Percentiles rank a stretch among this genome's conserved stretches.
Conservation (phyloP, 2,888 invertebrate genomes). For the Ornithoptera priamus region DNA sequence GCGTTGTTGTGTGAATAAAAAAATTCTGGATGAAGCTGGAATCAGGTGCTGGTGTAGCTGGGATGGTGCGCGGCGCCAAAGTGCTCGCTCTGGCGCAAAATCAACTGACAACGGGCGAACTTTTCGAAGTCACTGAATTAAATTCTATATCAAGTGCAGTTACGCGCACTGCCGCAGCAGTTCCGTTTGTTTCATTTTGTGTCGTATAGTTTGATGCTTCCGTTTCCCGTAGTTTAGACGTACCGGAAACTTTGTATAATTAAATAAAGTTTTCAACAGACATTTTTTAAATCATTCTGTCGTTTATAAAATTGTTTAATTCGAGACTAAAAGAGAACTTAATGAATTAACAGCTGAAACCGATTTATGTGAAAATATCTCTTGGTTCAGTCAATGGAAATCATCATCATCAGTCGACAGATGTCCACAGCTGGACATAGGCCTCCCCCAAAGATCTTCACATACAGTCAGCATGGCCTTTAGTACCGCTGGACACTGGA, state of each 20-base stretch:
- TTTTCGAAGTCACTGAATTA: conserved; percentile 17
- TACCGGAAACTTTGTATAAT: neutral
- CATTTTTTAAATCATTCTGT: neutral
- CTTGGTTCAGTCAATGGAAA: too few relatives aligned
- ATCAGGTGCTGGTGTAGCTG: neutral
- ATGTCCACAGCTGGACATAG: too few relatives aligned
- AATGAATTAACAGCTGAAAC: too few relatives aligned
- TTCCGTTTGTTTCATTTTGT: neutral
- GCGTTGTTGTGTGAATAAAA: too few relatives aligned
- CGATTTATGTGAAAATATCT: too few relatives aligned
- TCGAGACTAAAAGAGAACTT: too few relatives aligned
- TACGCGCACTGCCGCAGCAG: neutral
- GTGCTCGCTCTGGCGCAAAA: conserved; percentile 13
- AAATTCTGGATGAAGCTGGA: too few relatives aligned
- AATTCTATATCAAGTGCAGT: conserved; percentile 19
- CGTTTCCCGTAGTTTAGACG: neutral
- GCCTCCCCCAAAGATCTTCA: too few relatives aligned
- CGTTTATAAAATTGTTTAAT: too few relatives aligned
- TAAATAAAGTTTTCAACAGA: neutral
- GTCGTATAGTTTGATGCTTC: neutral
- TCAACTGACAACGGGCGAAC: conserved; percentile 13
- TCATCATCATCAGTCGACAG: too few relatives aligned
- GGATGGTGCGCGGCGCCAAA: neutral
- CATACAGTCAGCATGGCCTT: too few relatives aligned
- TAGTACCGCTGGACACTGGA: too few relatives aligned